Percentiles rank a stretch among this genome's conserved stretches.
These are phyloP conservation scores for Helostoma temminkii DNA, from an alignment of 2,797 vertebrate species.

Conservation along the genomic window DNA sequence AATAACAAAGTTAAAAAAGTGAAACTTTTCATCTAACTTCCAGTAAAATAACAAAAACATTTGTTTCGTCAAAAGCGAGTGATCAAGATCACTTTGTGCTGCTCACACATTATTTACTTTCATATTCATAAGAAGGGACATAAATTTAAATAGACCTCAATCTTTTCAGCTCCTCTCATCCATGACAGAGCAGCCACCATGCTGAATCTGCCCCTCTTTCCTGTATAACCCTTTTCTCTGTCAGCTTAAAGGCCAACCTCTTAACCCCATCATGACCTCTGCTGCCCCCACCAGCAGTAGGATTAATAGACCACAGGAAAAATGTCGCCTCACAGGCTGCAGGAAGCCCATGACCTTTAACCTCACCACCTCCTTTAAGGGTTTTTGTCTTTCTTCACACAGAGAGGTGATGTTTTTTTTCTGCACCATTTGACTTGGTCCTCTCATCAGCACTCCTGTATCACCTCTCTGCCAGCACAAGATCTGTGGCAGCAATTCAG, in stretches of 20 bases:
- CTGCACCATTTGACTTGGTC: conserved; percentile 26
- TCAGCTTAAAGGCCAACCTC: conserved; percentile 63
- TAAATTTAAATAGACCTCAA: conserved; percentile 27
- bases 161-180: conserved; percentile 30
- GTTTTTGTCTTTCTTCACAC: conserved; percentile 12
- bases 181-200: conserved; percentile 24
- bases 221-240: conserved; percentile 26
- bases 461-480: conserved; percentile 11
- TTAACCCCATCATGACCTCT: conserved; percentile 64
- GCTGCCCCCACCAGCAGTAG: conserved; percentile 38
- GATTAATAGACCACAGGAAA: conserved; percentile 67
- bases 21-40: too few species aligned
- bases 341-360: conserved; percentile 68
- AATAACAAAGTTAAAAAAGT: not conserved
- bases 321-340: conserved; percentile 50
- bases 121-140: conserved; percentile 2
- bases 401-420: conserved; percentile 49
- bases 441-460: conserved; percentile 26
- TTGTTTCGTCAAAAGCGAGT: not conserved
- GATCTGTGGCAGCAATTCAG: not conserved
- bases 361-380: conserved; percentile 35
- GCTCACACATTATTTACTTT: conserved; percentile 8
- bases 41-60: too few species aligned
- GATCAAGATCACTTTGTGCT: not conserved
- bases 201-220: conserved; percentile 34